A percentile compares a stretch with the other conserved stretches of the same genome.
phyloP scores from a whole-genome alignment of 1,140 invertebrate species.

The Drosophila auraria region DNA sequence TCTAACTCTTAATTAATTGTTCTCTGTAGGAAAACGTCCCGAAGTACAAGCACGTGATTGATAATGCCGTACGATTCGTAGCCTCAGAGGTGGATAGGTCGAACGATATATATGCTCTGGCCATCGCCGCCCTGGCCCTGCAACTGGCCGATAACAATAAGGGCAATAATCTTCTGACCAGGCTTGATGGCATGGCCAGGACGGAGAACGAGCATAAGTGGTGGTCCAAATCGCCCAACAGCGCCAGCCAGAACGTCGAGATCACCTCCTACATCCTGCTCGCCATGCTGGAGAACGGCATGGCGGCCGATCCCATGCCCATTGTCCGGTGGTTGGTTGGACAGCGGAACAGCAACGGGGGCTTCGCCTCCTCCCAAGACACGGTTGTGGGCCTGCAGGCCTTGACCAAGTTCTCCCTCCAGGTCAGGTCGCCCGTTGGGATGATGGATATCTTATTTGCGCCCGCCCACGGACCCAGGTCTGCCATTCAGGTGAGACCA shows the following conservation, averaged over 20 bases:
- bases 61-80: conserved; percentile 92
- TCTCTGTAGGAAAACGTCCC: conserved; percentile 67
- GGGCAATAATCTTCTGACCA: conserved; percentile 33
- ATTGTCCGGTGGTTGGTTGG: conserved; percentile 90
- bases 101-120: conserved; percentile 91
- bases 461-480: conserved; percentile 30
- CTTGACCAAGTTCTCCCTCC: conserved; percentile 87
- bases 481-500: conserved; percentile 74
- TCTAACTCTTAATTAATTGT: background rate
- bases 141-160: conserved; percentile 89
- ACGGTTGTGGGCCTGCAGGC: conserved; percentile 89
- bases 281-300: conserved; percentile 87
- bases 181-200: conserved; percentile 53
- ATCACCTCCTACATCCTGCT: conserved; percentile 91
- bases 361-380: conserved; percentile 91
- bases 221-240: conserved; percentile 82
- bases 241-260: conserved; percentile 89
- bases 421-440: conserved; percentile 41
- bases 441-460: conserved; percentile 48
- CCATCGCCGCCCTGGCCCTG: conserved; percentile 91
- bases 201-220: conserved; percentile 55
- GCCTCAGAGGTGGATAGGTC: conserved; percentile 89
- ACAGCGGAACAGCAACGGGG: conserved; percentile 91
- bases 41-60: conserved; percentile 88
- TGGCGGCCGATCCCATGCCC: conserved; percentile 86